Percentiles rank a stretch among this genome's conserved stretches.
Conservation (phyloP, 2,797 vertebrate species). For the Neostethus bicornis region DNA sequence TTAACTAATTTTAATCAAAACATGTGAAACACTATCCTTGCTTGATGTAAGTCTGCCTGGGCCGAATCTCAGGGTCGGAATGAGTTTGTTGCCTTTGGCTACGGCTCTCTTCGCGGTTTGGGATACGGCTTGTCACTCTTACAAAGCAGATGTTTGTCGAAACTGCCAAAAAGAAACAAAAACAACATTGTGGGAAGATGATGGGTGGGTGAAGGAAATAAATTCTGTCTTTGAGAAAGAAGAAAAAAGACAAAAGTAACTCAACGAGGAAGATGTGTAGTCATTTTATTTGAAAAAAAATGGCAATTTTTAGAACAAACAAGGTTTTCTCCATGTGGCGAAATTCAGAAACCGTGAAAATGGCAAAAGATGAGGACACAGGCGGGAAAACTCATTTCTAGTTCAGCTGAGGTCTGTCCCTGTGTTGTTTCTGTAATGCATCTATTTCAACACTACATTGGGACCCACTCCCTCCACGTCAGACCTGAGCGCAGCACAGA, state of each 20-base stretch:
- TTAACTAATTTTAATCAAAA: constrained; percentile 99
- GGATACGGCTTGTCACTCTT: constrained; percentile 96
- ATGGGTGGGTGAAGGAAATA: constrained; percentile 43
- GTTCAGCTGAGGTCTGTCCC: constrained; percentile 58
- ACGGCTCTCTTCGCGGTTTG: constrained; percentile 88
- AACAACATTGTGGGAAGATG: constrained; percentile 92
- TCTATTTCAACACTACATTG: constrained; percentile 77
- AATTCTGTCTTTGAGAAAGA: constrained; percentile 79
- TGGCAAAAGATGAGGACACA: constrained; percentile 6
- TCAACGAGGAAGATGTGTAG: constrained; percentile 33
- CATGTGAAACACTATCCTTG: constrained; percentile 94
- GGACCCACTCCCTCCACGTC: constrained; percentile 71
- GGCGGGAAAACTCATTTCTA: constrained; percentile 48
- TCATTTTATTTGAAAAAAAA: constrained; percentile 13
- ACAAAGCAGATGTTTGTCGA: constrained; percentile 99
- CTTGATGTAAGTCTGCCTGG: constrained; percentile 96
- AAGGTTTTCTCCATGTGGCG: neutral
- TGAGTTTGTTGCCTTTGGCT: constrained; percentile 98
- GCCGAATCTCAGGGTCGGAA: constrained; percentile 88
- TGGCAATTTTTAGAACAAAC: constrained; percentile 17
- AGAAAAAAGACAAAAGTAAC: constrained; percentile 72
- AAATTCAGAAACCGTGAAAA: constrained; percentile 17
- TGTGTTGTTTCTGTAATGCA: constrained; percentile 76
- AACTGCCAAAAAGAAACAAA: constrained; percentile 98
- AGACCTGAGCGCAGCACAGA: constrained; percentile 65